Percentiles rank a stretch among this genome's conserved stretches.
phyloP scores from a whole-genome alignment of 2,113 vertebrate species.

The Periophthalmodon schlosseri region DNA sequence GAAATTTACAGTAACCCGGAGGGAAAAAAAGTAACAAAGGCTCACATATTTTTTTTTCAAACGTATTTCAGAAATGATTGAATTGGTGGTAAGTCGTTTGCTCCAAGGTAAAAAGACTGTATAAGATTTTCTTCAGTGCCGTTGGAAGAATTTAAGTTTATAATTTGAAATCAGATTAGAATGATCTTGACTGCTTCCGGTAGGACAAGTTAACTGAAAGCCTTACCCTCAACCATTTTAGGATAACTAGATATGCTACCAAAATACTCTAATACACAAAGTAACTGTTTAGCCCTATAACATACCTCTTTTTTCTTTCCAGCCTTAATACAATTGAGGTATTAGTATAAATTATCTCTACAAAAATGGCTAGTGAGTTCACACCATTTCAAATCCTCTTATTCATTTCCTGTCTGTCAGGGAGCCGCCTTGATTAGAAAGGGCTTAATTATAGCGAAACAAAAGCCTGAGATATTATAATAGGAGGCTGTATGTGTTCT shows the following conservation, averaged over 20 bases:
- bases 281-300: neutral
- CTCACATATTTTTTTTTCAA: neutral
- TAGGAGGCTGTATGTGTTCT: constrained; percentile 27
- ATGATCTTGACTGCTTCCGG: neutral
- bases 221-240: neutral
- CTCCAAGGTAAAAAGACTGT: neutral
- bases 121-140: neutral
- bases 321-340: neutral
- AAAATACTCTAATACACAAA: neutral
- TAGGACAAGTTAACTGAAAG: too few species aligned
- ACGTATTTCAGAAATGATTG: neutral
- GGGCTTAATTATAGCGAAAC: constrained; percentile 59
- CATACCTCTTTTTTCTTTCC: neutral
- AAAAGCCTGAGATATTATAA: constrained; percentile 50
- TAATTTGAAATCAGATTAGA: neutral
- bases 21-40: constrained; percentile 1
- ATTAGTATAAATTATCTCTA: neutral
- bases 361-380: constrained; percentile 1
- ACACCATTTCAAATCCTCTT: constrained; percentile 17
- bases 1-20: constrained; percentile 19
- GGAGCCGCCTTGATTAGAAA: constrained; percentile 44
- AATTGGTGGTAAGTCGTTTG: neutral
- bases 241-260: too few species aligned
- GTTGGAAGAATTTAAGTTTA: neutral
- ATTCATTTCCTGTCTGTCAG: constrained; percentile 59